phyloP scores from a whole-genome alignment of 2,113 vertebrate species.

The Dunckerocampus dactyliophorus region DNA sequence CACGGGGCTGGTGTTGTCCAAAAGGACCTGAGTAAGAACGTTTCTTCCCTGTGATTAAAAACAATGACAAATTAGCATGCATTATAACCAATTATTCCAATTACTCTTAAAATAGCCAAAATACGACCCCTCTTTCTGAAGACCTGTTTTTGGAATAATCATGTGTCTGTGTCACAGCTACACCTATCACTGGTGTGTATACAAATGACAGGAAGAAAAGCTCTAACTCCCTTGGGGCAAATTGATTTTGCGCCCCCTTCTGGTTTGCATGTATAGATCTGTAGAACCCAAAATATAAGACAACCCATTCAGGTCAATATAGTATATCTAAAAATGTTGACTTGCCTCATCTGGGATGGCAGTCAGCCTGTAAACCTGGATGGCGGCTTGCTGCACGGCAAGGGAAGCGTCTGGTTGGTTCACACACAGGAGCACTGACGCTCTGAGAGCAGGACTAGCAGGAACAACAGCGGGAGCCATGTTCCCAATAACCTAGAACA shows the following conservation, averaged over 20 bases:
- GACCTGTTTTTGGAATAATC: too few relatives aligned
- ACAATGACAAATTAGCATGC: neutral
- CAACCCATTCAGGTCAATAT: too few relatives aligned
- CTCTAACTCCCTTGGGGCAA: too few relatives aligned
- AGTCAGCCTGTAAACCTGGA: slow-evolving; percentile 85
- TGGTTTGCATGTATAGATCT: too few relatives aligned
- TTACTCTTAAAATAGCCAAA: neutral
- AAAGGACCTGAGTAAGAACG: slow-evolving; percentile 75
- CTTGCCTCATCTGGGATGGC: slow-evolving; percentile 78
- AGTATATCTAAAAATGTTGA: neutral
- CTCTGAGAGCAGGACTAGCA: slow-evolving; percentile 74
- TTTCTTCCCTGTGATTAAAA: slow-evolving; percentile 73
- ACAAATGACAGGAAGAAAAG: too few relatives aligned
- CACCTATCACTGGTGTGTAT: too few relatives aligned
- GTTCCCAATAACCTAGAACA: slow-evolving; percentile 85
- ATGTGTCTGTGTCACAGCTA: too few relatives aligned
- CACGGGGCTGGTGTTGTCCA: slow-evolving; percentile 63
- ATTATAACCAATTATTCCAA: neutral
- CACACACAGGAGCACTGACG: slow-evolving; percentile 77
- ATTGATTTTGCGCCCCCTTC: too few relatives aligned
- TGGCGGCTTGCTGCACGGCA: slow-evolving; percentile 84
- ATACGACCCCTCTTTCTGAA: too few relatives aligned
- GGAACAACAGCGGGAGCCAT: slow-evolving; percentile 81
- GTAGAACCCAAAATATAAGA: too few relatives aligned
- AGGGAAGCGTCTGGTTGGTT: slow-evolving; percentile 68